These are phyloP conservation scores for Vesta saturnalis DNA, from an alignment of 2,888 invertebrate species.

Conservation along the genomic window DNA sequence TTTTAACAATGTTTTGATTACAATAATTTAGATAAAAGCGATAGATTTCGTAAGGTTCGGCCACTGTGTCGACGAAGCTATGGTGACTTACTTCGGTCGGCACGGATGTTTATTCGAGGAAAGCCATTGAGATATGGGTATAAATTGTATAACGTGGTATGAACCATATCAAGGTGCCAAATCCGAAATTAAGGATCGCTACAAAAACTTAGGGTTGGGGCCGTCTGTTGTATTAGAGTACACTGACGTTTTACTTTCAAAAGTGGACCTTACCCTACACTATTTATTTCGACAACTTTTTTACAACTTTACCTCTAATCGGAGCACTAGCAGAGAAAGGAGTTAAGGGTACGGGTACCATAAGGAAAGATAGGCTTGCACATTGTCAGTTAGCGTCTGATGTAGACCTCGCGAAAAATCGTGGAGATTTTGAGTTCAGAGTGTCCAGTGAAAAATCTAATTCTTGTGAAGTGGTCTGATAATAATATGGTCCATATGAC, in stretches of 20 bases:
- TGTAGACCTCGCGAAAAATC: not conserved
- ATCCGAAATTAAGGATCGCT: not conserved
- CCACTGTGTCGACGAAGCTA: no score
- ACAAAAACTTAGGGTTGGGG: not conserved
- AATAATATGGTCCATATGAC: not conserved
- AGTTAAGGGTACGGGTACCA: no score
- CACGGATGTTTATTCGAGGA: not conserved
- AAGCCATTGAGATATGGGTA: not conserved
- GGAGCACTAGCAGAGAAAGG: not conserved
- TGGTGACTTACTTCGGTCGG: not conserved
- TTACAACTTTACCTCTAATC: no score
- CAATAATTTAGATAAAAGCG: not conserved
- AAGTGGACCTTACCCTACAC: no score
- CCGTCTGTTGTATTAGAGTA: not conserved
- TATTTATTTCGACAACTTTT: no score
- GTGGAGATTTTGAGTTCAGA: not conserved
- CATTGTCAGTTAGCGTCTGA: not conserved
- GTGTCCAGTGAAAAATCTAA: not conserved
- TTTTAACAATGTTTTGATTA: not conserved
- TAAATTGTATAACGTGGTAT: not conserved
- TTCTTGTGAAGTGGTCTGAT: not conserved
- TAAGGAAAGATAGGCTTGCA: not conserved
- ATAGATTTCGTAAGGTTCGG: not conserved
- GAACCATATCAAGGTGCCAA: not conserved
- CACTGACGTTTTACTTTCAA: not conserved